These are phyloP conservation scores for Argyresthia albistria DNA, from an alignment of 2,888 invertebrate species.

Conservation along the genomic window DNA sequence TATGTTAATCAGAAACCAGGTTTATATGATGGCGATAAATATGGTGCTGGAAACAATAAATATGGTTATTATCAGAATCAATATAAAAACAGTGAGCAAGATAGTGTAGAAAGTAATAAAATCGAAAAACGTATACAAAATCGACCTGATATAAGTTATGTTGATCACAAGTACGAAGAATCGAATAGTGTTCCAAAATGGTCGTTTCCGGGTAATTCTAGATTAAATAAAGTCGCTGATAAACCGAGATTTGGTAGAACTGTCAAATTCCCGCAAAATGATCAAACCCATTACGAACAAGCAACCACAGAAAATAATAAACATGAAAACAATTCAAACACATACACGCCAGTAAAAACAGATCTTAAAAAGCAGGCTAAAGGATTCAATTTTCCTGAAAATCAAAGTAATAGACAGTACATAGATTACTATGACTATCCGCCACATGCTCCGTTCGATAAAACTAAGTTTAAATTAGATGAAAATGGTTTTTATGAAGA, in stretches of 20 bases:
- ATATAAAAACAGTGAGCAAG: slow-evolving; percentile 21
- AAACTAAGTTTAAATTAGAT: slow-evolving; percentile 11
- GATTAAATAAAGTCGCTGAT: slow-evolving; percentile 3
- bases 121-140: slow-evolving; percentile 49
- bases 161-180: slow-evolving; percentile 14
- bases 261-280: slow-evolving; percentile 21
- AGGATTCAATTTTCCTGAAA: slow-evolving; percentile 29
- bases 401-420: slow-evolving; percentile 14
- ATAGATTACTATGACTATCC: slow-evolving; percentile 12
- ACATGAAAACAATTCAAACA: background rate
- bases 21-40: background rate
- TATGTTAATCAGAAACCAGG: slow-evolving; percentile 8
- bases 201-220: slow-evolving; percentile 31
- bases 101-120: slow-evolving; percentile 13
- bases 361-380: slow-evolving; percentile 10
- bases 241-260: slow-evolving; percentile 15
- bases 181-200: slow-evolving; percentile 25
- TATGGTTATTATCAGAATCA: slow-evolving; percentile 5
- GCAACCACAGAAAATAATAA: too few species aligned
- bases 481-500: slow-evolving; percentile 6
- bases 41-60: slow-evolving; percentile 1
- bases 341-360: background rate
- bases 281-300: background rate
- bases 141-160: slow-evolving; percentile 21
- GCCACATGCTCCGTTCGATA: slow-evolving; percentile 27